Evolutionary conservation across 2,113 vertebrate genomes (phyloP).

Genomic region (Cyprinodon brontotheroides): DNA sequence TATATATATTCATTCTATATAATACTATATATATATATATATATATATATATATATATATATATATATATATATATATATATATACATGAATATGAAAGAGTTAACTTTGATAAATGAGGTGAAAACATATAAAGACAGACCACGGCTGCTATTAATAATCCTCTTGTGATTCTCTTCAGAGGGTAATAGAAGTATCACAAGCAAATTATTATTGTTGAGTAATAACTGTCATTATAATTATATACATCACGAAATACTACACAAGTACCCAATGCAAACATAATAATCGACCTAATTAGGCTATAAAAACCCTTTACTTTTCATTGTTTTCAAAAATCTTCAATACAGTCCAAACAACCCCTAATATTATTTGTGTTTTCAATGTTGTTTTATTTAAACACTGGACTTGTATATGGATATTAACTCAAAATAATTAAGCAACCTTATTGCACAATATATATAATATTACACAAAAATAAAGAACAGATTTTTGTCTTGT

Average conservation of each 20-base stretch:
- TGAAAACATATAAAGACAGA: neutral
- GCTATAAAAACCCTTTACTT: neutral
- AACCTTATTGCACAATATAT: too few relatives aligned
- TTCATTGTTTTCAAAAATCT: neutral
- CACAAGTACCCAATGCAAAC: neutral
- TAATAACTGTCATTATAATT: too few relatives aligned
- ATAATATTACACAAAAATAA: neutral
- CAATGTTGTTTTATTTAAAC: neutral
- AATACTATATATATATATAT: too few relatives aligned
- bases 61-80: too few relatives aligned
- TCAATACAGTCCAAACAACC: neutral
- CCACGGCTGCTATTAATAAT: too few relatives aligned
- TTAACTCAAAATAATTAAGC: neutral
- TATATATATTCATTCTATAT: too few relatives aligned
- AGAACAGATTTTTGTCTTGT: neutral
- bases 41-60: too few relatives aligned
- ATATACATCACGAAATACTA: too few relatives aligned
- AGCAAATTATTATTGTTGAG: too few relatives aligned
- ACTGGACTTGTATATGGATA: neutral
- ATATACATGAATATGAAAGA: neutral
- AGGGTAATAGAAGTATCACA: neutral
- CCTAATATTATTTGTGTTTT: neutral
- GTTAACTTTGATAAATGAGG: neutral
- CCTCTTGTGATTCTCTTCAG: neutral
- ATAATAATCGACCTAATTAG: neutral